These are phyloP conservation scores for Endotricha flammealis DNA, from an alignment of 2,888 invertebrate genomes.

Conservation along the genomic window DNA sequence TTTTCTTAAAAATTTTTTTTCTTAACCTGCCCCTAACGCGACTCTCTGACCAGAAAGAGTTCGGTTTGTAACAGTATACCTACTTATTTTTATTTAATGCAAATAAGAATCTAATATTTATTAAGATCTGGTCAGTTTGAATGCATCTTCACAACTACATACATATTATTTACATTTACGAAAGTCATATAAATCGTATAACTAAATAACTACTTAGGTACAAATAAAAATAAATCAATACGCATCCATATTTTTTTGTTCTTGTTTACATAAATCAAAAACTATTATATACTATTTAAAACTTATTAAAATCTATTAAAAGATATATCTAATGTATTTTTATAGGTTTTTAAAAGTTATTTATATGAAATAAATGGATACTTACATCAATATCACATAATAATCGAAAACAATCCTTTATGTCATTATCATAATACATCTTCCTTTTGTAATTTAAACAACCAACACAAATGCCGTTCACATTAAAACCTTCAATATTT, in stretches of 20 bases:
- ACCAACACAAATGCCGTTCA: conserved; percentile 68
- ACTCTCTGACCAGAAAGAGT: no score
- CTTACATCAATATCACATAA: conserved; percentile 65
- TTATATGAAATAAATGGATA: conserved; percentile 13
- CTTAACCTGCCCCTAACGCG: no score
- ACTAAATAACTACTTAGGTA: conserved; percentile 1
- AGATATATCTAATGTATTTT: not conserved
- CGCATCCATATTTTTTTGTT: conserved; percentile 62
- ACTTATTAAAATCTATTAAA: not conserved
- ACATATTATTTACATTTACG: no score
- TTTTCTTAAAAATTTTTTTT: no score
- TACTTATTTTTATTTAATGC: no score
- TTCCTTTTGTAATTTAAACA: conserved; percentile 64
- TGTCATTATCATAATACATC: conserved; percentile 51
- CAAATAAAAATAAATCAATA: conserved; percentile 31
- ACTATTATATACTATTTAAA: not conserved
- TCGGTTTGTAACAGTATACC: no score
- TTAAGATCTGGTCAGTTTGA: no score
- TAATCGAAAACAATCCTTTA: conserved; percentile 51
- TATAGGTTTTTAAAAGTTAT: not conserved
- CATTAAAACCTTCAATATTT: conserved; percentile 70
- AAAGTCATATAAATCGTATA: no score
- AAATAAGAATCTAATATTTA: no score
- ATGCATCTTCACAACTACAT: no score
- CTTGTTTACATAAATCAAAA: conserved; percentile 40